phyloP scores from a whole-genome alignment of 2,797 vertebrate genomes.

The Hippoglossus hippoglossus region DNA sequence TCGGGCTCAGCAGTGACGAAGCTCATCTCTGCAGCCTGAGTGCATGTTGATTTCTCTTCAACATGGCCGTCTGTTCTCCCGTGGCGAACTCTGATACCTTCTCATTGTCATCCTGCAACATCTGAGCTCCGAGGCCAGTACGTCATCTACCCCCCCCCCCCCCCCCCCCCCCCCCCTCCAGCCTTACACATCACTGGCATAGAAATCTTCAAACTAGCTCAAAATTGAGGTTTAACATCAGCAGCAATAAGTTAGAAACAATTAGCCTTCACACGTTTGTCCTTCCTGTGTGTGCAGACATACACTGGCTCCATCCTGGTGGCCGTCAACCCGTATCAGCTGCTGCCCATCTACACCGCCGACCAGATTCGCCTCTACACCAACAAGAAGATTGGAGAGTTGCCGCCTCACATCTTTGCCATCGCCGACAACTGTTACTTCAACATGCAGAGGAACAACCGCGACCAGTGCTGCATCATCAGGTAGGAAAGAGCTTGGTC shows the following conservation, averaged over 20 bases:
- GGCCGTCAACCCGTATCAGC: conserved; percentile 97
- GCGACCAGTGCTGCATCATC: conserved; percentile 97
- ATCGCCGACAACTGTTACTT: conserved; percentile 99
- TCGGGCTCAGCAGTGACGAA: conserved; percentile 22
- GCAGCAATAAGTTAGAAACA: background rate
- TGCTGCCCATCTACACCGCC: conserved; percentile 95
- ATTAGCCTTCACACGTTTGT: background rate
- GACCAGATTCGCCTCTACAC: conserved; percentile 98
- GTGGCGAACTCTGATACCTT: conserved; percentile 64
- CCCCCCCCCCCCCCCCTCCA: background rate
- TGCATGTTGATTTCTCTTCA: conserved; percentile 62
- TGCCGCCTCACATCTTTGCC: conserved; percentile 98
- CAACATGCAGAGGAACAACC: conserved; percentile 98
- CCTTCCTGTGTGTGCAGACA: conserved; percentile 79
- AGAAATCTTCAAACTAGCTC: background rate
- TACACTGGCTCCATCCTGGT: conserved; percentile 98
- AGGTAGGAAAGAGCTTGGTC: conserved; percentile 77
- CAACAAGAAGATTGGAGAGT: conserved; percentile 98
- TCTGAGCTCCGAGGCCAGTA: conserved; percentile 56
- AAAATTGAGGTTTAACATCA: background rate
- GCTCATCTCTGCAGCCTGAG: conserved; percentile 16
- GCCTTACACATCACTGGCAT: background rate
- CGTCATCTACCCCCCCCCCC: conserved; percentile 6
- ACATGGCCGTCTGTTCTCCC: conserved; percentile 64
- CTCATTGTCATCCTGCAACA: conserved; percentile 65